Evolutionary conservation across 2,797 vertebrate species (phyloP), one percentile per base, ranked within the genome.

Genomic region (Bradypus variegatus): DNA sequence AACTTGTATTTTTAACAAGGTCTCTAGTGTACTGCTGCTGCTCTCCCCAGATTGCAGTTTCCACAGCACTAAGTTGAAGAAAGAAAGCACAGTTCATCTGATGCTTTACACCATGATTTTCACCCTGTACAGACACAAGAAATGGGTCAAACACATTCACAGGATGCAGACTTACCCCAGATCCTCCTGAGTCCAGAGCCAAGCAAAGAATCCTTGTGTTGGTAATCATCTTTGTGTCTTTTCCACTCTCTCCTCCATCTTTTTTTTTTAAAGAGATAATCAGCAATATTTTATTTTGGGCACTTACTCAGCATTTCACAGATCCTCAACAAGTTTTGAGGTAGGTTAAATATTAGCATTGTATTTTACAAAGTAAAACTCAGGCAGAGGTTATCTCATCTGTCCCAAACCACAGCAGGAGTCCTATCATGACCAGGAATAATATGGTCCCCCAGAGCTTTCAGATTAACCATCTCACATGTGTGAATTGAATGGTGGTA

Each of bases 261-360:
- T n/a, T n/a, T n/a, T n/a, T n/a, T n/a, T n/a, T n/a, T 90, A 93
- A 91, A 94, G 90, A 95, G 53, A 95, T 55, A 87, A 87, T 92
- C n/a, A 86, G 67, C 67, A 84, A 33, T 88, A 80, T 91, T 93
- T 90, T 78, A 90, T 93, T 95, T 69, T 75, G 94, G 91, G 94
- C 94, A 96, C 95, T 96, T 95, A 91, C 14, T 82, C 50, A 93
- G 85, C 88, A 92, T 93, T 92, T 96, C 95, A 95, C 91, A 96
- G 91, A 95, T 88, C 95, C 94, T 96, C 96, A 96, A 83, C 77
- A 94, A 89, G 55, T 88, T 94, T 84, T 95, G 96, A 96, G 95
- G 96, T 96, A 96, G 95, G 92, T 95, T 95, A 95, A 92, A 69
- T 89, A 90, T 90, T 92, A 93, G 70, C 60, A 87, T n/a, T 75